phyloP scores from a whole-genome alignment of 2,113 vertebrate genomes.

The Cephalopholis sonnerati region DNA sequence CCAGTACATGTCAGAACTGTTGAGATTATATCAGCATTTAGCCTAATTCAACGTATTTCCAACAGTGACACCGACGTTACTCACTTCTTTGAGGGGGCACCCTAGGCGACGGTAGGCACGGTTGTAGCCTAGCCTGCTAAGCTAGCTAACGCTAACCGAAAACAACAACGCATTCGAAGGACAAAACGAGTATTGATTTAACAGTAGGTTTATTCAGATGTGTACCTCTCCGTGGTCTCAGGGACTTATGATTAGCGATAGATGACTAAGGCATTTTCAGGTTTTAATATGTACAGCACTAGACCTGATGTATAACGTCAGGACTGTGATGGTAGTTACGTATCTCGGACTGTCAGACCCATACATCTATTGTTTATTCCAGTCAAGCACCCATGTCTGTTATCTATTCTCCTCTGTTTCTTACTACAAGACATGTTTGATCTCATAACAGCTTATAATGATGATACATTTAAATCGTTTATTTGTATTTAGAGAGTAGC shows the following conservation, averaged over 20 bases:
- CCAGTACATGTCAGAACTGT: rapidly evolving
- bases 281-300: background rate
- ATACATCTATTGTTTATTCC: background rate
- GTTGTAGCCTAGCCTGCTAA: background rate
- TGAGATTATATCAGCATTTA: background rate
- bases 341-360: background rate
- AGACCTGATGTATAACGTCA: background rate
- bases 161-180: background rate
- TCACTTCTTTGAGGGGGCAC: background rate
- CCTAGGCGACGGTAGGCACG: too few relatives aligned
- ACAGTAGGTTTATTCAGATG: rapidly evolving
- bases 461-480: background rate
- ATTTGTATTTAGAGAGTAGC: background rate
- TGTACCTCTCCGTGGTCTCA: background rate
- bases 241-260: background rate
- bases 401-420: background rate
- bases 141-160: background rate
- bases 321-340: background rate
- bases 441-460: background rate
- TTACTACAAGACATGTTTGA: background rate
- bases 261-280: too few relatives aligned
- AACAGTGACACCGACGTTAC: background rate
- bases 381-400: background rate
- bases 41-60: background rate
- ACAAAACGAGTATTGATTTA: rapidly evolving